Evolutionary conservation across 1,140 invertebrate species (phyloP).

Genomic region (Zaprionus vittiger): DNA sequence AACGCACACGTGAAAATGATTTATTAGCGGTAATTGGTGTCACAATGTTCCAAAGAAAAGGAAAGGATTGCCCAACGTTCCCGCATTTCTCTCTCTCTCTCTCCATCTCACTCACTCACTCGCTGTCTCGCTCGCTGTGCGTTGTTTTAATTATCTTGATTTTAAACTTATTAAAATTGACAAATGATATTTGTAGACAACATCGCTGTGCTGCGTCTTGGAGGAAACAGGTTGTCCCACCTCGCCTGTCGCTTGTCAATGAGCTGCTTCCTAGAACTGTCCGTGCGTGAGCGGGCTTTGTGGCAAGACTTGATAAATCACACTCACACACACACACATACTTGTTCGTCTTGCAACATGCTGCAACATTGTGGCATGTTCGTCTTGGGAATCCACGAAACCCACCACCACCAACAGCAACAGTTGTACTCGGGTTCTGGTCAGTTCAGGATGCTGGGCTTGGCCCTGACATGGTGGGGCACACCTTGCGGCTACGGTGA

Average conservation of each 20-base stretch:
- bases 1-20: slow-evolving; percentile 79
- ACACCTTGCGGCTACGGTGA: slow-evolving; percentile 22
- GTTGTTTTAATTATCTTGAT: slow-evolving; percentile 81
- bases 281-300: slow-evolving; percentile 27
- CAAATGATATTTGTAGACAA: slow-evolving; percentile 81
- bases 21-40: slow-evolving; percentile 82
- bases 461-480: background rate
- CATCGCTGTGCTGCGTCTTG: slow-evolving; percentile 42
- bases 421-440: slow-evolving; percentile 1
- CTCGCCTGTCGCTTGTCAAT: slow-evolving; percentile 55
- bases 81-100: background rate
- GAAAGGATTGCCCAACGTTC: slow-evolving; percentile 66
- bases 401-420: slow-evolving; percentile 1
- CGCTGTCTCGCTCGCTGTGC: slow-evolving; percentile 10
- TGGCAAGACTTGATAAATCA: slow-evolving; percentile 69
- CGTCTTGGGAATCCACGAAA: background rate
- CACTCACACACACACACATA: slow-evolving; percentile 44
- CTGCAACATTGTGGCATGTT: slow-evolving; percentile 10
- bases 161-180: slow-evolving; percentile 82
- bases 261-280: slow-evolving; percentile 62
- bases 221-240: slow-evolving; percentile 67
- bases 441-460: slow-evolving; percentile 31
- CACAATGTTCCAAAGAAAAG: slow-evolving; percentile 78
- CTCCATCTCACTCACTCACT: background rate
- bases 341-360: slow-evolving; percentile 4